Conservation (phyloP, 2,797 vertebrate species). For the Myotis daubentonii region DNA sequence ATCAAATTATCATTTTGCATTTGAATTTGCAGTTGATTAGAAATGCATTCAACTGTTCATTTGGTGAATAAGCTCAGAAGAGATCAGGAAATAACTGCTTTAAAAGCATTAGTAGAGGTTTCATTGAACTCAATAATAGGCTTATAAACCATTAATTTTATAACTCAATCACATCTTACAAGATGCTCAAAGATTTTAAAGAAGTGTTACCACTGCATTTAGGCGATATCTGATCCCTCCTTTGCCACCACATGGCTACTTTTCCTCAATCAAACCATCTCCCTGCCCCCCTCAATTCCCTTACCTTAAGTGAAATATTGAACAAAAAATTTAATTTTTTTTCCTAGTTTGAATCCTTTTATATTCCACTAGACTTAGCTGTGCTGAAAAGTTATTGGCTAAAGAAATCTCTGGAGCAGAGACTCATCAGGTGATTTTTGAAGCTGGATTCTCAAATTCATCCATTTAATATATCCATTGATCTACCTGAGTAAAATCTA, state of each 20-base stretch:
- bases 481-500: neutral
- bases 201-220: neutral
- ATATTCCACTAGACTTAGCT: neutral
- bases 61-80: neutral
- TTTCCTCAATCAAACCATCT: neutral
- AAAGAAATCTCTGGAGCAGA: neutral
- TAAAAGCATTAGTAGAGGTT: conserved; percentile 31
- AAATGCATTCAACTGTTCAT: neutral
- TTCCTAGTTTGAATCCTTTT: neutral
- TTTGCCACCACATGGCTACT: neutral
- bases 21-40: conserved; percentile 63
- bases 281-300: neutral
- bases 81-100: conserved; percentile 18
- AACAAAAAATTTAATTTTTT: neutral
- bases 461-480: no score
- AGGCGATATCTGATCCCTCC: neutral
- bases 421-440: neutral
- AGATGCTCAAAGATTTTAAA: neutral
- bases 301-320: neutral
- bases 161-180: conserved; percentile 27
- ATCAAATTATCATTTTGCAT: conserved; percentile 22
- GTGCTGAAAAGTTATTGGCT: neutral
- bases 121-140: conserved; percentile 37
- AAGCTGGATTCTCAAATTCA: neutral
- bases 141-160: conserved; percentile 59